Conservation (phyloP, 2,113 vertebrate species). For the Saguinus midas region DNA sequence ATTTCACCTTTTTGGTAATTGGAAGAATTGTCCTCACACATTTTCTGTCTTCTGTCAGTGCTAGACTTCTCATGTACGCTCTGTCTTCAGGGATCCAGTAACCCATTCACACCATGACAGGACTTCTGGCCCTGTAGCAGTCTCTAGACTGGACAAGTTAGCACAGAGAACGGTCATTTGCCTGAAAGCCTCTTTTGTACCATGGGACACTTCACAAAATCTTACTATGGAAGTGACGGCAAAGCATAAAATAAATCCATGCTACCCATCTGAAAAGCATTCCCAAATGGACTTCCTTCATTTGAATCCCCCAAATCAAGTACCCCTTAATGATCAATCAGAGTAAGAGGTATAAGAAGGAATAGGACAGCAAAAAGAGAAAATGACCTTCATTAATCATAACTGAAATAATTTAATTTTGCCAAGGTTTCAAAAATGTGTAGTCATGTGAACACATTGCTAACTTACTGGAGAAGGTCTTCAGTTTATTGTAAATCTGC, state of each 20-base stretch:
- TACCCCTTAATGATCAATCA: background rate
- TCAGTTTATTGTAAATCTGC: background rate
- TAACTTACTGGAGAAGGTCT: background rate
- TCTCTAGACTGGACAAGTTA: background rate
- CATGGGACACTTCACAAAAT: background rate
- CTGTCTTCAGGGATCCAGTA: fast-evolving
- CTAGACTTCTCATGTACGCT: background rate
- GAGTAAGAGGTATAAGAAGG: background rate
- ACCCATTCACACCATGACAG: fast-evolving
- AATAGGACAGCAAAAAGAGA: background rate
- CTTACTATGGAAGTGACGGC: background rate
- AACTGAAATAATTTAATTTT: background rate
- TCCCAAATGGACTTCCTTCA: background rate
- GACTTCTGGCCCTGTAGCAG: background rate
- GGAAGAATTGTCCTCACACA: background rate
- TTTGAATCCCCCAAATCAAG: background rate
- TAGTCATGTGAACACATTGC: background rate
- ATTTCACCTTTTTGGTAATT: background rate
- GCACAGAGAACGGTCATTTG: background rate
- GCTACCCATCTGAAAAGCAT: background rate
- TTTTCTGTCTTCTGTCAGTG: background rate
- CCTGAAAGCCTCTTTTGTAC: background rate
- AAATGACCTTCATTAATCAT: background rate
- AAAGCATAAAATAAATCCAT: background rate
- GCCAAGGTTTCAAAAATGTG: background rate